Evolutionary conservation across 1,140 invertebrate genomes (phyloP).

Genomic region (Hydropsyche tenuis): DNA sequence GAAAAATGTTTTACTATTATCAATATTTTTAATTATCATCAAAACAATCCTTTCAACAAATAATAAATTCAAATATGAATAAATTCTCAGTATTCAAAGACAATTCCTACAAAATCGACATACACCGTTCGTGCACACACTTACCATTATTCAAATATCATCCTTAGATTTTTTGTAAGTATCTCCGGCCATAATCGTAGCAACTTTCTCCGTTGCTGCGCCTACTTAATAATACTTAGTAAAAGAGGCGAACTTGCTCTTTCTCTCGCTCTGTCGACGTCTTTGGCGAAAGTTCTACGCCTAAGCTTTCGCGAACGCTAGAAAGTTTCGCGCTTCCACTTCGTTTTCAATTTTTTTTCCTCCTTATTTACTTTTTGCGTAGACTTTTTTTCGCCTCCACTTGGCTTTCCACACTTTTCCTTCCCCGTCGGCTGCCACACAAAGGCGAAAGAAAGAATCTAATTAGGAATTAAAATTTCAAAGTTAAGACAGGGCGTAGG

Average conservation of each 20-base stretch:
- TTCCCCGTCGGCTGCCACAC: constrained; percentile 15
- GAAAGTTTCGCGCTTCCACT: constrained; percentile 35
- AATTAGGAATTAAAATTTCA: constrained; percentile 48
- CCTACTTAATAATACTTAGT: constrained; percentile 49
- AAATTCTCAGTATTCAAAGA: too few relatives aligned
- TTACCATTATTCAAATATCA: not conserved
- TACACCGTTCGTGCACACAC: not conserved
- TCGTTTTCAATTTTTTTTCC: constrained; percentile 31
- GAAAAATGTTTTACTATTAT: too few relatives aligned
- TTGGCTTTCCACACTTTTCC: not conserved
- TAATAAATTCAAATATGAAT: too few relatives aligned
- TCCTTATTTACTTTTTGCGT: too few relatives aligned
- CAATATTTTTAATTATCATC: too few relatives aligned
- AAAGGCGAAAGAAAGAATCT: constrained; percentile 48
- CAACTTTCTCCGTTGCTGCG: constrained; percentile 36
- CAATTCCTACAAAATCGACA: too few relatives aligned
- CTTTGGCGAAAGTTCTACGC: constrained; percentile 38
- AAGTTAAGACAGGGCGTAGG: constrained; percentile 36
- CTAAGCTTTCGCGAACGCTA: constrained; percentile 41
- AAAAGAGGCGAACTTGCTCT: constrained; percentile 40
- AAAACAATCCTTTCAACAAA: too few relatives aligned
- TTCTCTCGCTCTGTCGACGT: constrained; percentile 25
- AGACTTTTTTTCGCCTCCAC: not conserved
- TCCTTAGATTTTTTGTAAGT: not conserved
- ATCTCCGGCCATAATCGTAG: constrained; percentile 36